Percentiles rank a stretch among this genome's conserved stretches.
Conservation (phyloP, 2,797 vertebrate genomes). For the Rallus crepitans region DNA sequence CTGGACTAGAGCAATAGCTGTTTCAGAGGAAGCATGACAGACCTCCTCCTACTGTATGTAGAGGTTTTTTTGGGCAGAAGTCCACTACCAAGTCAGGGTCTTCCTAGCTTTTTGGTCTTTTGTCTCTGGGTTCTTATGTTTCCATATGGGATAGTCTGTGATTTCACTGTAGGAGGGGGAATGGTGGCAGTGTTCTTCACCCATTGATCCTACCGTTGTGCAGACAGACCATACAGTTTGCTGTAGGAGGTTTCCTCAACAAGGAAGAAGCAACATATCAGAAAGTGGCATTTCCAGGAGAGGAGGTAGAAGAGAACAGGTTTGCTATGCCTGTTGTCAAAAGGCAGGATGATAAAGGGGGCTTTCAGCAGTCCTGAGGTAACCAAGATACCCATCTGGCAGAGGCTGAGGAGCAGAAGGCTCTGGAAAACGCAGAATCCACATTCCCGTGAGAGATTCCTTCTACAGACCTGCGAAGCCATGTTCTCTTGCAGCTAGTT, state of each 20-base stretch:
- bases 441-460: background rate
- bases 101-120: background rate
- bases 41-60: background rate
- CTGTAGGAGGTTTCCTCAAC: background rate
- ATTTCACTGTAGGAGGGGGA: background rate
- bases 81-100: background rate
- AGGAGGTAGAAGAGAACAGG: background rate
- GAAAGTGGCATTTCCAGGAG: background rate
- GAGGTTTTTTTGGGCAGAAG: background rate
- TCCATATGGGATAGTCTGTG: background rate
- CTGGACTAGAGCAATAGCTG: background rate
- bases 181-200: background rate
- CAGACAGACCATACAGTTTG: background rate
- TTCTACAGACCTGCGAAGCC: background rate
- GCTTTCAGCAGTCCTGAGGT: background rate
- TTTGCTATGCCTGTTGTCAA: background rate
- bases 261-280: background rate
- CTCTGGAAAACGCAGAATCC: background rate
- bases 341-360: background rate
- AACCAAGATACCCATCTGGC: background rate
- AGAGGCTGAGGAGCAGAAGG: background rate
- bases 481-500: accelerated
- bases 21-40: background rate
- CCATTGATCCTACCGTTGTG: background rate
- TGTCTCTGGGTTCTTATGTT: too few relatives aligned